Evolutionary conservation across 2,113 vertebrate genomes (phyloP), one percentile per base, ranked within the genome.

Genomic region (Galemys pyrenaicus): DNA sequence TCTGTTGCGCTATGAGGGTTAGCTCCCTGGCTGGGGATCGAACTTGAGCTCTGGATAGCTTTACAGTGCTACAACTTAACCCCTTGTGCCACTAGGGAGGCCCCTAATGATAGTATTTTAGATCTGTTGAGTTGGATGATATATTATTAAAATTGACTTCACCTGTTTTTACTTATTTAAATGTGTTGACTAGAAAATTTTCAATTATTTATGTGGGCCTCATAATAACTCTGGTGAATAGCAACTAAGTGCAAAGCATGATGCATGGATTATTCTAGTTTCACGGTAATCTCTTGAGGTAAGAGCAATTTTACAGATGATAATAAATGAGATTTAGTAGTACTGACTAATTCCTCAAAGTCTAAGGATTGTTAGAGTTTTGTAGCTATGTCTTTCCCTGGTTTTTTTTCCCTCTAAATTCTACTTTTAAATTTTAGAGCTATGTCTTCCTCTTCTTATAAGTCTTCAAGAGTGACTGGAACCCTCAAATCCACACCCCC

Each of bases 151-250:
- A 89, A 68, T 74, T 54, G 35, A 84, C 70, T 82, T 77, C 30
- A 73, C 32, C 37, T 80, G 46, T 56, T 88, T 94, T 95, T 56
- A 56, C 41, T 24, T 92, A 65, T 92, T 82, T 68, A 24, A 58
- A 49, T 67, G 41, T 56, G 6, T 22, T 28, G 68, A 30, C 49
- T 68, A 83, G 49, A 41, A 82, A 84, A 58, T 44, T 16, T 91
- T 56, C 41, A 44, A 77, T 51, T 82, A 39, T 24, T 39, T 60
- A 30, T 44, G 9, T 30, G 19, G 65, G 49, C 87, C 19, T 56
- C 56, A 16, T 91, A 46, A 17, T 51, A 9, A 75, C 30, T 44
- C 70, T 64, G 20, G 28, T 60, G 56, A 85, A 44, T 15, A 67
- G 74, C n/a, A 54, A 54, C 8, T 20, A 87, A 13, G 58, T 28